phyloP scores from a whole-genome alignment of 2,113 vertebrate genomes.

The Pollachius pollachius region DNA sequence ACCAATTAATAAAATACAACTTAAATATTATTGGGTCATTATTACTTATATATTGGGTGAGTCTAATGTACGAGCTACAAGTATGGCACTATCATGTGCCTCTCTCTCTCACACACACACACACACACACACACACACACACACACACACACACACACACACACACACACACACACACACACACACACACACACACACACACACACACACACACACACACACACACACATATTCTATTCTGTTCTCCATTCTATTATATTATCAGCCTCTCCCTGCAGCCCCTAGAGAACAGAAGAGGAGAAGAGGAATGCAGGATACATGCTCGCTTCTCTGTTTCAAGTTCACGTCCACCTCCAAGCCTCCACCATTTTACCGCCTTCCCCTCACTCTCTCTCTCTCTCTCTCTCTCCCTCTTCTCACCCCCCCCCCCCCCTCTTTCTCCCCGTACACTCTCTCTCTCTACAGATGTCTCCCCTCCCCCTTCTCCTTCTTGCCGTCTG shows the following conservation, averaged over 20 bases:
- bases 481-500: slow-evolving; percentile 37
- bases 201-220: no score
- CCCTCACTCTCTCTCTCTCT: not conserved
- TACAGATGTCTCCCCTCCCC: slow-evolving; percentile 4
- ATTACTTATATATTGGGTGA: no score
- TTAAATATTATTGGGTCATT: no score
- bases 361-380: slow-evolving; percentile 6
- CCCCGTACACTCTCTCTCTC: not conserved
- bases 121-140: not conserved
- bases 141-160: not conserved
- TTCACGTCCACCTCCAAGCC: slow-evolving; percentile 56
- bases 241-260: not conserved
- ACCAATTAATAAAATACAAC: no score
- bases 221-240: not conserved
- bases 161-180: no score
- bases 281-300: slow-evolving; percentile 41
- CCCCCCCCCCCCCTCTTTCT: not conserved
- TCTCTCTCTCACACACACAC: not conserved
- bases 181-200: not conserved
- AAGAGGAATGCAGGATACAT: slow-evolving; percentile 54
- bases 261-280: slow-evolving; percentile 7
- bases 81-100: no score
- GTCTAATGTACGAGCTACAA: no score
- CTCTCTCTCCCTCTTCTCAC: slow-evolving; percentile 25
- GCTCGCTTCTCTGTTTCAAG: slow-evolving; percentile 58